Evolutionary conservation across 2,797 vertebrate genomes (phyloP).

Genomic region (Muraenolepis orangiensis): DNA sequence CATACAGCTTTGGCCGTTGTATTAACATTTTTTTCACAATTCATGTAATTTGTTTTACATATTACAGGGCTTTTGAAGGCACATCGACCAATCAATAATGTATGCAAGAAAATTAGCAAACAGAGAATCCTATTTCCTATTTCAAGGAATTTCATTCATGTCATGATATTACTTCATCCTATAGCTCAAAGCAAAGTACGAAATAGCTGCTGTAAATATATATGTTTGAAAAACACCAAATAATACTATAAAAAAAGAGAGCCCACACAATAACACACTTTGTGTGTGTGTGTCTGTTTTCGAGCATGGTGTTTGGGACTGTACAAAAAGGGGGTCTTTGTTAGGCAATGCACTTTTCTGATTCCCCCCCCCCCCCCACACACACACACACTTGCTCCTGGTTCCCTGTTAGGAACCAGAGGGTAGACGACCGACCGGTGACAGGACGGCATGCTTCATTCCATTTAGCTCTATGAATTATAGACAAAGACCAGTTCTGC

Average conservation of each 20-base stretch:
- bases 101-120: background rate
- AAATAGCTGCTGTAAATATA: background rate
- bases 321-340: slow-evolving; percentile 50
- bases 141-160: background rate
- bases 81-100: background rate
- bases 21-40: background rate
- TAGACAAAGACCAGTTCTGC: slow-evolving; percentile 72
- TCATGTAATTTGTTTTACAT: background rate
- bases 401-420: slow-evolving; percentile 39
- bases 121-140: background rate
- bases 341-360: slow-evolving; percentile 38
- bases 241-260: background rate
- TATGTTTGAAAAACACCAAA: background rate
- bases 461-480: slow-evolving; percentile 74
- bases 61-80: background rate
- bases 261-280: slow-evolving; percentile 26
- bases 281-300: slow-evolving; percentile 21
- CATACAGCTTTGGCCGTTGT: background rate
- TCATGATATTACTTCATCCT: background rate
- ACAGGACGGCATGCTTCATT: slow-evolving; percentile 56
- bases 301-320: slow-evolving; percentile 4
- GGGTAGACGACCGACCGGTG: slow-evolving; percentile 49
- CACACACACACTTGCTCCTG: slow-evolving; percentile 42
- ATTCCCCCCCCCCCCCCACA: slow-evolving; percentile 34
- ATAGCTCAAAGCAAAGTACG: background rate